A percentile compares a stretch with the other conserved stretches of the same genome.
Evolutionary conservation across 2,113 vertebrate genomes (phyloP).

Genomic region (Pleuronectes platessa): DNA sequence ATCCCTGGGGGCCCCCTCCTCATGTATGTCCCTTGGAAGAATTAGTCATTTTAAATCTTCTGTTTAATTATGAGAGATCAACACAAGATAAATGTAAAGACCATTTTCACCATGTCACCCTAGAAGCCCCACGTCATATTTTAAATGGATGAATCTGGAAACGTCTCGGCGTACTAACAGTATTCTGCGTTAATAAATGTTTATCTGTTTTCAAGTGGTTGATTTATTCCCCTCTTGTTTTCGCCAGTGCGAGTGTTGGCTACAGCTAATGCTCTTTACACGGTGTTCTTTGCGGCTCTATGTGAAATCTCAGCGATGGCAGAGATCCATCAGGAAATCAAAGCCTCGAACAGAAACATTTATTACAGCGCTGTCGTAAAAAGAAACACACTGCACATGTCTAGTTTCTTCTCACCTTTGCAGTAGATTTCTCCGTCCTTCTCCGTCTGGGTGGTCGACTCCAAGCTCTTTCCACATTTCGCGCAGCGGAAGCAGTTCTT

Average conservation of each 20-base stretch:
- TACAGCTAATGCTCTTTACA: not conserved
- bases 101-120: too few relatives aligned
- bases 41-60: too few relatives aligned
- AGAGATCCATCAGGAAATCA: not conserved
- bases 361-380: not conserved
- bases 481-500: conserved; percentile 98
- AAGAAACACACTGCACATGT: not conserved
- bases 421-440: conserved; percentile 99
- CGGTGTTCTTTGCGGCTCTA: not conserved
- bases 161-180: too few relatives aligned
- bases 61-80: too few relatives aligned
- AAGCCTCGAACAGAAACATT: not conserved
- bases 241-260: not conserved
- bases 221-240: not conserved
- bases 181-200: too few relatives aligned
- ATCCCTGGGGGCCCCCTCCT: too few relatives aligned
- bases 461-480: conserved; percentile 95
- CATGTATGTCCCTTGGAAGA: too few relatives aligned
- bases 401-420: conserved; percentile 85
- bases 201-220: too few relatives aligned
- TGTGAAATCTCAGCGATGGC: not conserved
- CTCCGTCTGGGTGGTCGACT: conserved; percentile 96
- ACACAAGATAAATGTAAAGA: too few relatives aligned
- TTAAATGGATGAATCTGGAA: too few relatives aligned
- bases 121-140: too few relatives aligned